Conservation (phyloP, 37 sponge, comb jelly and placozoan species). For the Mnemiopsis leidyi region DNA sequence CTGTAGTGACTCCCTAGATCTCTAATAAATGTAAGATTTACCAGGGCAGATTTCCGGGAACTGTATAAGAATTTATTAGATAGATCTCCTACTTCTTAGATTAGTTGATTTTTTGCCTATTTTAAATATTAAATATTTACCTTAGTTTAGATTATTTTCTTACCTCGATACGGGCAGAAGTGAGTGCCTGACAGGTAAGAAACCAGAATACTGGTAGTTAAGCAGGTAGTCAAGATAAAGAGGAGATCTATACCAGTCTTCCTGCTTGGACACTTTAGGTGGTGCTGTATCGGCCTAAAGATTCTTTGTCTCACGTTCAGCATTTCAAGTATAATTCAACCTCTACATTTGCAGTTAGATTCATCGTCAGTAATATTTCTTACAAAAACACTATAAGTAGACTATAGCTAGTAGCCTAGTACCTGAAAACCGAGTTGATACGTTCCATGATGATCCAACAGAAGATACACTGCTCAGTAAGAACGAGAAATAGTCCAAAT, state of each 20-base stretch:
- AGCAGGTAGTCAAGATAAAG: neutral
- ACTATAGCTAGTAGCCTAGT: neutral
- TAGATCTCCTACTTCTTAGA: no score
- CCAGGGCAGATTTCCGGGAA: no score
- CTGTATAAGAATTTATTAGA: no score
- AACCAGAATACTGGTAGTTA: neutral
- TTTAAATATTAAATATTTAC: no score
- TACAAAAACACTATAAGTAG: neutral
- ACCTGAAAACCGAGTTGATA: slow-evolving; percentile 23
- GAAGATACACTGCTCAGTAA: neutral
- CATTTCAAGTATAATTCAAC: no score
- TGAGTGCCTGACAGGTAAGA: neutral
- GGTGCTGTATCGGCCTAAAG: neutral
- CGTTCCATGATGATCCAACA: neutral
- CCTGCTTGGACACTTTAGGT: neutral
- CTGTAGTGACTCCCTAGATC: no score
- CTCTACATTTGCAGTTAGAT: no score
- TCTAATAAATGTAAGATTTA: no score
- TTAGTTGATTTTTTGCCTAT: no score
- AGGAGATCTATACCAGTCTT: neutral
- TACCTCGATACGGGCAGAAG: slow-evolving; percentile 9
- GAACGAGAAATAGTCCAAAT: neutral
- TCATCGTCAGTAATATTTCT: no score
- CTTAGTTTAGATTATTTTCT: no score
- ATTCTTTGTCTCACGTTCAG: no score